phyloP scores from a whole-genome alignment of 2,888 invertebrate genomes.

The Eutolmus rufibarbis region DNA sequence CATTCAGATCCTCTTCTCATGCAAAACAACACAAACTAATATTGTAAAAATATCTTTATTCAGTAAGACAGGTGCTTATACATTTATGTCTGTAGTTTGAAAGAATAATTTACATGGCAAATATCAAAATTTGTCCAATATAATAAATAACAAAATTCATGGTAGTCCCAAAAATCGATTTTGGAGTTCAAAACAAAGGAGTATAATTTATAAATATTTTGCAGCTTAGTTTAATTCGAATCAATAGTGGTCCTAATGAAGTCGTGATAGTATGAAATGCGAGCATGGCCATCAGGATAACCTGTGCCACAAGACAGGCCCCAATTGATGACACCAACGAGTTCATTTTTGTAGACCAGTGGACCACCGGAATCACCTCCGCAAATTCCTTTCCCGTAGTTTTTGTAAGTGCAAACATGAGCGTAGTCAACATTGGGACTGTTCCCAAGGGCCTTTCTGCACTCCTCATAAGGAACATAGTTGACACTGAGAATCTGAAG shows the following conservation, averaged over 20 bases:
- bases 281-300: constrained; percentile 58
- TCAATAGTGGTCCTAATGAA: constrained; percentile 55
- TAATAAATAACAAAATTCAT: too few species aligned
- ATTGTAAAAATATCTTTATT: too few species aligned
- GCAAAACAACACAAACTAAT: too few species aligned
- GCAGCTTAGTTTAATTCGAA: background rate
- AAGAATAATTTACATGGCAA: too few species aligned
- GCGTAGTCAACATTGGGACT: constrained; percentile 65
- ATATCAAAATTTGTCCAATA: too few species aligned
- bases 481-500: constrained; percentile 66
- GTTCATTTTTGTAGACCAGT: constrained; percentile 52
- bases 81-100: too few species aligned
- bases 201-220: background rate
- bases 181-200: too few species aligned
- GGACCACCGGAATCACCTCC: constrained; percentile 58
- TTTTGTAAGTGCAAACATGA: constrained; percentile 67
- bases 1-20: too few species aligned
- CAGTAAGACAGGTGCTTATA: too few species aligned
- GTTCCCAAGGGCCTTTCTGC: constrained; percentile 58
- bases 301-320: constrained; percentile 58
- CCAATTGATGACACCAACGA: constrained; percentile 60
- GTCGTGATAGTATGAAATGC: constrained; percentile 55
- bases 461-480: constrained; percentile 65
- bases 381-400: constrained; percentile 65
- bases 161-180: too few species aligned